Evolutionary conservation across 2,797 vertebrate species (phyloP), one percentile per base, ranked within the genome.

Genomic region (Anolis apletophallus): DNA sequence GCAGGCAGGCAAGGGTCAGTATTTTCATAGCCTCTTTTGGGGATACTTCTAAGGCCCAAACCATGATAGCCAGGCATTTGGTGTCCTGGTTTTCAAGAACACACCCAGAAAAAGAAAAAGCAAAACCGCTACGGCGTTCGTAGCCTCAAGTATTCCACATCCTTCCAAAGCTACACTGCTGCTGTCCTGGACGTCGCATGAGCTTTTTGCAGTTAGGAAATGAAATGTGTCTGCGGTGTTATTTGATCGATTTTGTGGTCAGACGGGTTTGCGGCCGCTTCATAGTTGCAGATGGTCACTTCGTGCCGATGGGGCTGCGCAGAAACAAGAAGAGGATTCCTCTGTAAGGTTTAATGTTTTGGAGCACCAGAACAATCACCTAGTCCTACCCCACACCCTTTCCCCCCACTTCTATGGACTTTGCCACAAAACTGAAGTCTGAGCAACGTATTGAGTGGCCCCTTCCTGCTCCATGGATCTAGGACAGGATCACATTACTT

Each of bases 211-310:
- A 21, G 78, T 97, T 96, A 99, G 89, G 98, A 98, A 94, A 99
- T 99, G 94, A 99, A 99, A 91, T 98, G 98, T 32, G 98, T 98
- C 93, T 98, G 98, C 0, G 98, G 98, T 61, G 97, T 97, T 91
- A 98, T 95, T 69, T 96, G 97, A 87, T 98, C 96, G 91, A 98
- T 73, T 94, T 96, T 98, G 96, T 99, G 99, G 95, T 99, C 99
- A 0, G 98, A 97, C 0, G 98, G 99, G 94, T 99, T 99, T 2
- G 99, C 98, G 0, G 98, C 88, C 0, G 98, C 97, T 94, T 99
- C 99, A 1, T 99, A 99, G 95, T 96, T 99, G 93, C 99, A 99
- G 97, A 99, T 98, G 11, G 98, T 99, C 93, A 99, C 98, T 90
- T 99, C 97, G 13, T 99, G 98, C 87, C 98, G 97, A 92, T 97